These are phyloP conservation scores for Linurgus olivaceus DNA, from an alignment of 2,797 vertebrate genomes.

Conservation along the genomic window DNA sequence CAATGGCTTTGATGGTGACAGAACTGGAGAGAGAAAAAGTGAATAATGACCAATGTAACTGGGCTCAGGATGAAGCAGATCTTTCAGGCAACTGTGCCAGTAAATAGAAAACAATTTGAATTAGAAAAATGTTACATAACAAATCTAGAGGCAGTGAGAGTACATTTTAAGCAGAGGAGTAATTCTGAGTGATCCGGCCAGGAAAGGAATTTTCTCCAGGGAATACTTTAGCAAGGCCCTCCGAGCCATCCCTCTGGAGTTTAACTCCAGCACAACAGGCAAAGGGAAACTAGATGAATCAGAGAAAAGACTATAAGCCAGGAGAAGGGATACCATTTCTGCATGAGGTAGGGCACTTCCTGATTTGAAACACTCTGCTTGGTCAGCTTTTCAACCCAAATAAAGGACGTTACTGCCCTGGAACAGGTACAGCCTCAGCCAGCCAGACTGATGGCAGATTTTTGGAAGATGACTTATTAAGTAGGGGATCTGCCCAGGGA, in stretches of 20 bases:
- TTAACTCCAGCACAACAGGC: neutral
- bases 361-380: neutral
- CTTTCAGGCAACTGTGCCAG: neutral
- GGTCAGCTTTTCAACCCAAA: neutral
- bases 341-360: neutral
- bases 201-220: slow-evolving; percentile 35
- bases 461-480: neutral
- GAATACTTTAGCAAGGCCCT: slow-evolving; percentile 14
- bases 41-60: neutral
- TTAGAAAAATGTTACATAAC: slow-evolving; percentile 8
- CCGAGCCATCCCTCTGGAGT: neutral
- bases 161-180: slow-evolving; percentile 8
- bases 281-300: neutral
- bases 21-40: neutral
- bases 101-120: slow-evolving; percentile 23
- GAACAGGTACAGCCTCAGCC: neutral
- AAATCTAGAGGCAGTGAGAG: slow-evolving; percentile 6
- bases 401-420: neutral
- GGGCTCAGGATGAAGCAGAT: neutral
- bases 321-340: neutral
- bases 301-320: neutral
- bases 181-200: neutral
- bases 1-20: neutral
- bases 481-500: neutral
- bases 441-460: neutral